Conservation (phyloP, 2,797 vertebrate species). For the Megalops cyprinoides region DNA sequence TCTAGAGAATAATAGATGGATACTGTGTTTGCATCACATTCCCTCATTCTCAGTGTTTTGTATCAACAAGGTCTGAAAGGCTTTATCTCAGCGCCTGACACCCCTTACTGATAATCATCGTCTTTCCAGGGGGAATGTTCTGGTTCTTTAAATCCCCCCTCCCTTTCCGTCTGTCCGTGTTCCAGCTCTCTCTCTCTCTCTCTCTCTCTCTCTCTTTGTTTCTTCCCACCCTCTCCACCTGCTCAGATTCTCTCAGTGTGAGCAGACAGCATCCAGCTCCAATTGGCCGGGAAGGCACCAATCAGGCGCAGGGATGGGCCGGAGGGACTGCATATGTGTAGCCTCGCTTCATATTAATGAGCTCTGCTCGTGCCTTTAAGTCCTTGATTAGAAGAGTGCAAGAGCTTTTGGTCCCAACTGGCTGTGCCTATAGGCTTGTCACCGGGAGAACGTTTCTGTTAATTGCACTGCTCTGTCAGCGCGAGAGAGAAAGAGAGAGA, state of each 20-base stretch:
- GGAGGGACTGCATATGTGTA: conserved; percentile 76
- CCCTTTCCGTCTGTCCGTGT: neutral
- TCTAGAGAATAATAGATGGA: conserved; percentile 24
- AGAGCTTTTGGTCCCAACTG: conserved; percentile 78
- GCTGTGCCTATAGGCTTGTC: conserved; percentile 70
- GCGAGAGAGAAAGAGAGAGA: conserved; percentile 39
- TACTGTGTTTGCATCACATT: conserved; percentile 31
- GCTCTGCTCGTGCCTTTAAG: conserved; percentile 79
- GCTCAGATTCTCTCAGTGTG: conserved; percentile 58
- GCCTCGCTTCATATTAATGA: conserved; percentile 82
- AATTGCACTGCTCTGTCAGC: conserved; percentile 72
- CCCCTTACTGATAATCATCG: conserved; percentile 52
- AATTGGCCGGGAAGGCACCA: conserved; percentile 73
- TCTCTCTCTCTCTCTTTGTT: conserved; percentile 24
- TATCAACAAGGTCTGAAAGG: conserved; percentile 53
- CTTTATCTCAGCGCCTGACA: conserved; percentile 55
- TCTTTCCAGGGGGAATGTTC: conserved; percentile 46
- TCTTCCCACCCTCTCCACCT: conserved; percentile 35
- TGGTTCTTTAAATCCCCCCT: conserved; percentile 67
- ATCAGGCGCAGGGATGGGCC: conserved; percentile 67
- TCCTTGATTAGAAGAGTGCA: conserved; percentile 80
- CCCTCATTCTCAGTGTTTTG: conserved; percentile 57
- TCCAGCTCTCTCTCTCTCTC: conserved; percentile 12
- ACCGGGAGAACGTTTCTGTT: conserved; percentile 65
- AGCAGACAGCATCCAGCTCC: conserved; percentile 60